These are phyloP conservation scores for Bothrops alternatus DNA, from an alignment of 2,797 vertebrate genomes.

Conservation along the genomic window DNA sequence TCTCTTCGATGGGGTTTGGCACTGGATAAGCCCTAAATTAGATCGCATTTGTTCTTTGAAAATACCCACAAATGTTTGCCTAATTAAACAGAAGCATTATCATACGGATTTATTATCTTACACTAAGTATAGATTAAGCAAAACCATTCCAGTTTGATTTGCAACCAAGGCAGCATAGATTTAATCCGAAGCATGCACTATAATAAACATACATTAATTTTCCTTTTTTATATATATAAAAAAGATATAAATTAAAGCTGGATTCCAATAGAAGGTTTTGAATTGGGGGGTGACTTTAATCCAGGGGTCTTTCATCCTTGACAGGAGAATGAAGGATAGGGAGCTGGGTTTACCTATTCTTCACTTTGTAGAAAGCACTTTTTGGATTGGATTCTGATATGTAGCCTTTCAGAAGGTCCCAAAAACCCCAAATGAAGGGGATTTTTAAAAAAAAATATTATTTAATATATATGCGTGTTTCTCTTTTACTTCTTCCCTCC, in stretches of 20 bases:
- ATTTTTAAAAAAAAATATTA: neutral
- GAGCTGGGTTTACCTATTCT: neutral
- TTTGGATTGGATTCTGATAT: neutral
- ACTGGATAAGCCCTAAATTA: neutral
- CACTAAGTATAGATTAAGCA: conserved; percentile 22
- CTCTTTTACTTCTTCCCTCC: neutral
- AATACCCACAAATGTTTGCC: conserved; percentile 17
- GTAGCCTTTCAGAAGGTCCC: neutral
- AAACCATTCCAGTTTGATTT: neutral
- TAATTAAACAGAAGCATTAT: conserved; percentile 31
- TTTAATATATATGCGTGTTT: neutral
- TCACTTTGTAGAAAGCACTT: neutral
- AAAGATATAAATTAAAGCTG: neutral
- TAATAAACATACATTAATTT: conserved; percentile 33
- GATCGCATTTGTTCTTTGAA: conserved; percentile 16
- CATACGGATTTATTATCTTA: conserved; percentile 10
- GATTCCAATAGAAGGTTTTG: neutral
- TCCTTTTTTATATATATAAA: conserved; percentile 7
- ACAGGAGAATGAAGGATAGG: neutral
- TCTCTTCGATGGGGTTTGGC: neutral
- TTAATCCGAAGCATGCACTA: conserved; percentile 20
- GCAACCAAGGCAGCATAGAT: neutral
- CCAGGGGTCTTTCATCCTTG: neutral
- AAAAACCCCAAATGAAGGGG: neutral
- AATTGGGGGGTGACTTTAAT: neutral